phyloP scores from a whole-genome alignment of 2,888 invertebrate species.

The Microctonus aethiopoides region DNA sequence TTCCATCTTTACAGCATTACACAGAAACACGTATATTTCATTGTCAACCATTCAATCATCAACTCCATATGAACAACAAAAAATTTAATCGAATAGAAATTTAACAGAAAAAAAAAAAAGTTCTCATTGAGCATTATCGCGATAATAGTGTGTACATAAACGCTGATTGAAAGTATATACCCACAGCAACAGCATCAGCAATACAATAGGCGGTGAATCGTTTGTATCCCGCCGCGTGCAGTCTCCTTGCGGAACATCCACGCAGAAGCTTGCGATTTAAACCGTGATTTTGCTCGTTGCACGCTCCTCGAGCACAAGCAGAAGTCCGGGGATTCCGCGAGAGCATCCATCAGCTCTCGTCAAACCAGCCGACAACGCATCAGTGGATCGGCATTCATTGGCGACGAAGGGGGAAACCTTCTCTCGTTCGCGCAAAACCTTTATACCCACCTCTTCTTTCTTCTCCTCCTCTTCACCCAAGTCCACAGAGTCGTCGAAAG shows the following conservation, averaged over 20 bases:
- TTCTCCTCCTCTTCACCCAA: slow-evolving; percentile 36
- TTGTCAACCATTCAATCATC: neutral
- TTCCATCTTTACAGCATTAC: neutral
- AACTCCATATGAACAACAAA: neutral
- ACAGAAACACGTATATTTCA: slow-evolving; percentile 31
- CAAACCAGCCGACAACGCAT: slow-evolving; percentile 65
- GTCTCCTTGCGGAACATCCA: slow-evolving; percentile 20
- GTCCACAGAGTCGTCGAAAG: slow-evolving; percentile 11
- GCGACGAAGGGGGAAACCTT: slow-evolving; percentile 34
- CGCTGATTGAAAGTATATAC: neutral
- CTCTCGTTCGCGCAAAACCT: slow-evolving; percentile 43
- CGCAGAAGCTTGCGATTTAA: slow-evolving; percentile 59
- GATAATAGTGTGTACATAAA: neutral
- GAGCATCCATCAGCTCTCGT: slow-evolving; percentile 67
- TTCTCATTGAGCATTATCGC: neutral
- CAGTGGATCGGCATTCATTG: slow-evolving; percentile 64
- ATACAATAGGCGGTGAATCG: slow-evolving; percentile 58
- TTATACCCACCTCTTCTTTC: slow-evolving; percentile 40
- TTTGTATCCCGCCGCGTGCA: slow-evolving; percentile 50
- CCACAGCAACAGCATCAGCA: slow-evolving; percentile 20
- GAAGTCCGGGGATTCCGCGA: slow-evolving; percentile 59
- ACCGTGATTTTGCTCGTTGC: slow-evolving; percentile 64
- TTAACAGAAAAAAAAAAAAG: neutral
- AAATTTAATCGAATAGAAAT: neutral
- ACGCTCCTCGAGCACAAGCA: slow-evolving; percentile 50